Conservation (phyloP, 1,140 invertebrate species). For the Drosophila kanapiae region DNA sequence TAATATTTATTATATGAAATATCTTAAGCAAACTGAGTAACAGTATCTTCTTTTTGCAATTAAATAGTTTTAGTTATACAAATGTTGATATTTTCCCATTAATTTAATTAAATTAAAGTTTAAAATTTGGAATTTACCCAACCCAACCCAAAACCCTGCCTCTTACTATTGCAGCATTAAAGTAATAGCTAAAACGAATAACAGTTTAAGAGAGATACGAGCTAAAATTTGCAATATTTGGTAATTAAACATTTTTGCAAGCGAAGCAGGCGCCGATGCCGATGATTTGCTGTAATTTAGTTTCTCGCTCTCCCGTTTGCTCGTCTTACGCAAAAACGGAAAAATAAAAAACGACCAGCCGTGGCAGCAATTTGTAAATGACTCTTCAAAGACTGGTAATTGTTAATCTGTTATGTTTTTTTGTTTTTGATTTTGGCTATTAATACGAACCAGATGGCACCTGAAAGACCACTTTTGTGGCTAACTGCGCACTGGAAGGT, state of each 20-base stretch:
- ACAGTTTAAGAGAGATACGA: neutral
- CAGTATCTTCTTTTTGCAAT: too few species aligned
- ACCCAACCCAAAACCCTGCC: neutral
- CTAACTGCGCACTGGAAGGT: constrained; percentile 66
- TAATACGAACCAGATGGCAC: constrained; percentile 78
- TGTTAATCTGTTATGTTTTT: constrained; percentile 39
- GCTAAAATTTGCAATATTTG: constrained; percentile 9
- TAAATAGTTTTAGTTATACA: too few species aligned
- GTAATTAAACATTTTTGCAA: constrained; percentile 45
- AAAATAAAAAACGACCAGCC: constrained; percentile 41
- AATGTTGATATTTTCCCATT: too few species aligned
- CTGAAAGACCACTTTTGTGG: constrained; percentile 63
- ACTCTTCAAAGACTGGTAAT: constrained; percentile 65
- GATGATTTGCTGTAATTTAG: constrained; percentile 33
- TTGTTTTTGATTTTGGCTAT: constrained; percentile 58
- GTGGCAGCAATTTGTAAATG: constrained; percentile 68
- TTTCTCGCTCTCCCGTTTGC: constrained; percentile 19
- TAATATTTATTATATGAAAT: neutral
- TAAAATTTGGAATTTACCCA: neutral
- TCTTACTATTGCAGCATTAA: neutral
- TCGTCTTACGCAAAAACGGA: constrained; percentile 64
- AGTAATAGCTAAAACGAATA: neutral
- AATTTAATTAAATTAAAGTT: neutral
- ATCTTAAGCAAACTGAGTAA: too few species aligned
- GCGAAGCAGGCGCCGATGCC: constrained; percentile 14